These are phyloP conservation scores for Marcusenius ussheri DNA, from an alignment of 2,113 vertebrate species.

Conservation along the genomic window DNA sequence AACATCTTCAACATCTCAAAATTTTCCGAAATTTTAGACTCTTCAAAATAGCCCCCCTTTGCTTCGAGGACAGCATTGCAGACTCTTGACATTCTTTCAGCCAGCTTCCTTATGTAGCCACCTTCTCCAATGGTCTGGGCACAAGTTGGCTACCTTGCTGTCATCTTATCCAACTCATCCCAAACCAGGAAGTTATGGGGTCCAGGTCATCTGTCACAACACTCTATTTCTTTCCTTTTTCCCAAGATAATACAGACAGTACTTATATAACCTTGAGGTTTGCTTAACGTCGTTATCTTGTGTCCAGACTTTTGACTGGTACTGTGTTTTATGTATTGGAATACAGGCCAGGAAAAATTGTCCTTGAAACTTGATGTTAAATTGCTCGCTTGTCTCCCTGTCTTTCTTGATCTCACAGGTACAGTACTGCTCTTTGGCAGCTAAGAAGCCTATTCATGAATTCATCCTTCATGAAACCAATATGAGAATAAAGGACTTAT, in stretches of 20 bases:
- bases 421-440: conserved; percentile 41
- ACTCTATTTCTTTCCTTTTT: not conserved
- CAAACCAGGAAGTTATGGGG: not conserved
- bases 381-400: not conserved
- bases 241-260: not conserved
- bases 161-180: not conserved
- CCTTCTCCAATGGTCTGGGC: not conserved
- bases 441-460: conserved; percentile 42
- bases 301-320: not conserved
- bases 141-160: not conserved
- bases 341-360: not conserved
- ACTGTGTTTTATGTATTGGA: not conserved
- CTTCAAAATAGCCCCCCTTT: not conserved
- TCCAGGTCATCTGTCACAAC: not conserved
- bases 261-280: not conserved
- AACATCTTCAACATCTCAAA: not conserved
- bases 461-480: conserved; percentile 43
- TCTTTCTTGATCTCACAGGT: conserved; percentile 51
- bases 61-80: not conserved
- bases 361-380: not conserved
- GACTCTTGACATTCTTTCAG: not conserved
- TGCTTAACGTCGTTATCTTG: not conserved
- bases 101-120: not conserved
- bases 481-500: conserved; percentile 61
- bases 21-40: not conserved